These are phyloP conservation scores for Anticlea derivata DNA, from an alignment of 2,888 invertebrate species.

Conservation along the genomic window DNA sequence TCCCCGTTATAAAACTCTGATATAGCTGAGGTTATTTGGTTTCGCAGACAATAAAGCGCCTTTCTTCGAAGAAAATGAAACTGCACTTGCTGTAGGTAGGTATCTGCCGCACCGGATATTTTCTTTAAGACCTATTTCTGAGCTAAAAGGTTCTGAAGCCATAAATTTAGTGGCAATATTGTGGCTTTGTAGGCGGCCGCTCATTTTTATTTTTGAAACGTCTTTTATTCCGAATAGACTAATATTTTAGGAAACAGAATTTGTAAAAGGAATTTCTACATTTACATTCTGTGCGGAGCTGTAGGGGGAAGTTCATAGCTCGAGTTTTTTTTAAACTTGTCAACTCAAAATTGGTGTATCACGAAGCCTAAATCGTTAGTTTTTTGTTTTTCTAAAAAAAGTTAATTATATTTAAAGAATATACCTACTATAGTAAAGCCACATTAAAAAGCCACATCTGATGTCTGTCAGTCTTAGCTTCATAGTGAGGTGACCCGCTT, in stretches of 20 bases:
- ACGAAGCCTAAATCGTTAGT: too few relatives aligned
- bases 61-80: conserved; percentile 72
- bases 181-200: conserved; percentile 40
- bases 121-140: conserved; percentile 22
- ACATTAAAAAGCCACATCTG: too few relatives aligned
- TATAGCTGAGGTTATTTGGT: conserved; percentile 77
- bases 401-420: too few relatives aligned
- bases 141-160: conserved; percentile 24
- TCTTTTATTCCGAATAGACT: neutral
- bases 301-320: too few relatives aligned
- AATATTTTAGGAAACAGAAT: neutral
- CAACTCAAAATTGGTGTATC: too few relatives aligned
- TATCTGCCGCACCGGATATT: conserved; percentile 18
- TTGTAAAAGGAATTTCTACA: too few relatives aligned
- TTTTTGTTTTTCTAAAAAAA: too few relatives aligned
- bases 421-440: too few relatives aligned
- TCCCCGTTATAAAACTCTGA: conserved; percentile 68
- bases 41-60: conserved; percentile 74
- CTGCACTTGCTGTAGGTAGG: conserved; percentile 54
- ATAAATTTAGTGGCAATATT: conserved; percentile 38
- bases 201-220: conserved; percentile 29
- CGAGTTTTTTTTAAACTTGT: too few relatives aligned
- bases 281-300: too few relatives aligned
- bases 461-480: too few relatives aligned
- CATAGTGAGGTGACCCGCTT: too few relatives aligned